A percentile compares a stretch with the other conserved stretches of the same genome.
Evolutionary conservation across 2,888 invertebrate genomes (phyloP).

Genomic region (Epinotia demarniana): DNA sequence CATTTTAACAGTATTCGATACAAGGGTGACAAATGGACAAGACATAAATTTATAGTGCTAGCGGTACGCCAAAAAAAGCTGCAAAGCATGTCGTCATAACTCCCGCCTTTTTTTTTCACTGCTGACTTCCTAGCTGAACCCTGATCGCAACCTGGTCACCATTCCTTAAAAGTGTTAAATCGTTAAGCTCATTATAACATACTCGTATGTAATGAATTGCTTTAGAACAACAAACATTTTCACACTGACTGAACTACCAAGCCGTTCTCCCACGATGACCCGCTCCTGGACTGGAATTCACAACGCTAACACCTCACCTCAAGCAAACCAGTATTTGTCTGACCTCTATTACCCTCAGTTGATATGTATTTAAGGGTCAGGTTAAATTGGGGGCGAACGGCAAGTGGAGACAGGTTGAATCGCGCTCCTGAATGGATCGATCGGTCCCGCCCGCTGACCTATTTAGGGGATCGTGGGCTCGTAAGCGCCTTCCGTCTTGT

Average conservation of each 20-base stretch:
- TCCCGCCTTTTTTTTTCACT: too few relatives aligned
- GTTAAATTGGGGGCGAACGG: background rate
- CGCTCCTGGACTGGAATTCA: slow-evolving; percentile 63
- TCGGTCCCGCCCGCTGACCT: slow-evolving; percentile 79
- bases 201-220: background rate
- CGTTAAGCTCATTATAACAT: too few relatives aligned
- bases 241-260: slow-evolving; percentile 14
- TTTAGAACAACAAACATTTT: slow-evolving; percentile 10
- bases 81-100: too few relatives aligned
- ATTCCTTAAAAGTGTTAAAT: too few relatives aligned
- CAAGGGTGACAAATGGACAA: too few relatives aligned
- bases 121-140: too few relatives aligned
- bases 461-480: slow-evolving; percentile 70
- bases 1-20: too few relatives aligned
- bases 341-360: background rate
- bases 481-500: slow-evolving; percentile 45
- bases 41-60: too few relatives aligned
- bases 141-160: too few relatives aligned
- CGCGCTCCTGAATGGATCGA: slow-evolving; percentile 68
- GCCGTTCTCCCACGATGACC: slow-evolving; percentile 60
- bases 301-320: background rate
- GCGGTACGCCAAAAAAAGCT: too few relatives aligned
- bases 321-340: background rate
- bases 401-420: background rate
- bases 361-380: background rate